phyloP scores from a whole-genome alignment of 1,140 invertebrate genomes.

The Nixonia krombeini region DNA sequence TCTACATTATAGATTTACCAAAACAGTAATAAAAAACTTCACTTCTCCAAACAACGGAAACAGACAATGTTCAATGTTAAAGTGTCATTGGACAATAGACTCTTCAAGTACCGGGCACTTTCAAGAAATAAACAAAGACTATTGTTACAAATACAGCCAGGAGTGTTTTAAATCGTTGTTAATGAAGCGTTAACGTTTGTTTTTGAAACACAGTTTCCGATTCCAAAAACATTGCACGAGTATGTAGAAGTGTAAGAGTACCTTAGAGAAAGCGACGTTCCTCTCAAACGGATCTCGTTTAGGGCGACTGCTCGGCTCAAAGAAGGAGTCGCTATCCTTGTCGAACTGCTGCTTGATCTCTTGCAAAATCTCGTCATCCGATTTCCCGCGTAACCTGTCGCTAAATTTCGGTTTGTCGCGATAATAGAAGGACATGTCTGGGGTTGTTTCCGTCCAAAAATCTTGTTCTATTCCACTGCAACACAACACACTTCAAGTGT shows the following conservation, averaged over 20 bases:
- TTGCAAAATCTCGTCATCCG: constrained; percentile 65
- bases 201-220: no score
- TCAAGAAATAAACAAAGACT: no score
- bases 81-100: no score
- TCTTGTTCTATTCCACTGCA: constrained; percentile 10
- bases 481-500: not conserved
- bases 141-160: no score
- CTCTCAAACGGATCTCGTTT: constrained; percentile 59
- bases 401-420: constrained; percentile 66
- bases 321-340: constrained; percentile 64
- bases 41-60: no score
- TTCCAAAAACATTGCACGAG: no score
- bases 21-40: no score
- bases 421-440: constrained; percentile 67
- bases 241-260: constrained; percentile 27
- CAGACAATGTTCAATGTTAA: no score
- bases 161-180: no score
- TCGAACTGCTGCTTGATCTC: constrained; percentile 67
- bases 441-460: not conserved
- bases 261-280: constrained; percentile 58
- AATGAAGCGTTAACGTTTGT: no score
- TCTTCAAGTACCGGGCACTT: no score
- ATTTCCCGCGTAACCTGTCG: constrained; percentile 63
- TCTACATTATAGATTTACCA: no score
- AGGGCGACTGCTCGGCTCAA: constrained; percentile 48